Conservation (phyloP, 2,888 invertebrate genomes). For the Cheilosia scutellata region DNA sequence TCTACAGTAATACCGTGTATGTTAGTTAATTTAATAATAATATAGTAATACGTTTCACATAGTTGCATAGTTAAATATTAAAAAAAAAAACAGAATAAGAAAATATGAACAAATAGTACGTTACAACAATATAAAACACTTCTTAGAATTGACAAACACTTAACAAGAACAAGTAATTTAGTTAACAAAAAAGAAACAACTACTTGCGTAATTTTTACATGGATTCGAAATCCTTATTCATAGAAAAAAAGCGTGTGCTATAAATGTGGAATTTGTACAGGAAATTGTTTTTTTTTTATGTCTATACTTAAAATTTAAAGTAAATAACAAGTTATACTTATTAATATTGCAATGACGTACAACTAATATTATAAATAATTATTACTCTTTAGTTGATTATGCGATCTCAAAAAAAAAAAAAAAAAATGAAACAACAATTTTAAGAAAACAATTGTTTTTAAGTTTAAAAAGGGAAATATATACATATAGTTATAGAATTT, state of each 20-base stretch:
- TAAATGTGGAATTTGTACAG: slow-evolving; percentile 74
- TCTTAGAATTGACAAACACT: slow-evolving; percentile 31
- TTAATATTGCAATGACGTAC: slow-evolving; percentile 67
- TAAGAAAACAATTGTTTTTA: slow-evolving; percentile 39
- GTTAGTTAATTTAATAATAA: slow-evolving; percentile 67
- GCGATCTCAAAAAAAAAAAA: slow-evolving; percentile 67
- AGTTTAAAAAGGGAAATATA: slow-evolving; percentile 30
- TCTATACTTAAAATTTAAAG: slow-evolving; percentile 41
- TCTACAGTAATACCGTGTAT: not conserved
- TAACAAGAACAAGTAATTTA: slow-evolving; percentile 45
- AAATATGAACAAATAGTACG: slow-evolving; percentile 2
- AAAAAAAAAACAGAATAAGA: slow-evolving; percentile 34
- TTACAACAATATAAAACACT: slow-evolving; percentile 15
- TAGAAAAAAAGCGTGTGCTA: slow-evolving; percentile 61
- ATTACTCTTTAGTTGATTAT: slow-evolving; percentile 63
- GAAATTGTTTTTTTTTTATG: slow-evolving; percentile 68
- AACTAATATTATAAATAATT: slow-evolving; percentile 37
- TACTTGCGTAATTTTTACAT: slow-evolving; percentile 67
- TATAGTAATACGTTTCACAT: slow-evolving; percentile 67
- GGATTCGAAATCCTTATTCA: slow-evolving; percentile 69
- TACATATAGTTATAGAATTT: slow-evolving; percentile 25
- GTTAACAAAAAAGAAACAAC: slow-evolving; percentile 18
- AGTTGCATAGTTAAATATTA: slow-evolving; percentile 62
- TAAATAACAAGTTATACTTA: slow-evolving; percentile 43
- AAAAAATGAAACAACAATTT: slow-evolving; percentile 3